Percentiles rank a stretch among this genome's conserved stretches.
Evolutionary conservation across 2,797 vertebrate genomes (phyloP).

Genomic region (Hozukius guyotensis): DNA sequence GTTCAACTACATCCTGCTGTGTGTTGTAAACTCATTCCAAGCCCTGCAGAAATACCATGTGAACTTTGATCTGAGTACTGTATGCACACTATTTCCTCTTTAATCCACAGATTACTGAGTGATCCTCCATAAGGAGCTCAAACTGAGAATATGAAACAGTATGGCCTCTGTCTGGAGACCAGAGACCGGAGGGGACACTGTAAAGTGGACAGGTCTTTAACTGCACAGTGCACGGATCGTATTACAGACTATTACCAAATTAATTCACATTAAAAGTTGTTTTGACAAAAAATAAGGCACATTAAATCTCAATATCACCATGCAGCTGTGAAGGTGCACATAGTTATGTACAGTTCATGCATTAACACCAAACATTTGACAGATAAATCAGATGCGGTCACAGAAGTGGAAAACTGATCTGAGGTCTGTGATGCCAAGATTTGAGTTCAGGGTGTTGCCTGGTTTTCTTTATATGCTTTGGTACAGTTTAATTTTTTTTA

Average conservation of each 20-base stretch:
- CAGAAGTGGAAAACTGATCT: background rate
- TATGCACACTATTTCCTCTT: constrained; percentile 12
- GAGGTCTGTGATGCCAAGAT: background rate
- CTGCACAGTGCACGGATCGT: background rate
- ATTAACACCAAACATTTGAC: background rate
- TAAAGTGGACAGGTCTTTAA: background rate
- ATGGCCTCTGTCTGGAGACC: background rate
- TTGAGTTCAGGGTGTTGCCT: background rate
- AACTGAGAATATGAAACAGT: constrained; percentile 12
- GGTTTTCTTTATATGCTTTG: background rate
- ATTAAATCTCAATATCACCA: background rate
- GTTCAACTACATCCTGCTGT: background rate
- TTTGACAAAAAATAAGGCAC: background rate
- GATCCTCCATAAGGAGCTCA: constrained; percentile 45
- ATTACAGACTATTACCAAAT: background rate
- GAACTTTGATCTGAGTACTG: constrained; percentile 37
- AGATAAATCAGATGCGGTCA: background rate
- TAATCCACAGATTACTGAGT: constrained; percentile 55
- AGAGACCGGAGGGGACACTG: background rate
- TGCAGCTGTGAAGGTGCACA: background rate
- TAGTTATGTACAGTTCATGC: background rate
- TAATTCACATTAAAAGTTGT: background rate
- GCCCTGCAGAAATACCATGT: background rate
- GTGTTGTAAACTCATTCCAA: background rate
- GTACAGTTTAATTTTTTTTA: background rate